phyloP scores from a whole-genome alignment of 2,113 vertebrate species.

The Chaetops frenatus region DNA sequence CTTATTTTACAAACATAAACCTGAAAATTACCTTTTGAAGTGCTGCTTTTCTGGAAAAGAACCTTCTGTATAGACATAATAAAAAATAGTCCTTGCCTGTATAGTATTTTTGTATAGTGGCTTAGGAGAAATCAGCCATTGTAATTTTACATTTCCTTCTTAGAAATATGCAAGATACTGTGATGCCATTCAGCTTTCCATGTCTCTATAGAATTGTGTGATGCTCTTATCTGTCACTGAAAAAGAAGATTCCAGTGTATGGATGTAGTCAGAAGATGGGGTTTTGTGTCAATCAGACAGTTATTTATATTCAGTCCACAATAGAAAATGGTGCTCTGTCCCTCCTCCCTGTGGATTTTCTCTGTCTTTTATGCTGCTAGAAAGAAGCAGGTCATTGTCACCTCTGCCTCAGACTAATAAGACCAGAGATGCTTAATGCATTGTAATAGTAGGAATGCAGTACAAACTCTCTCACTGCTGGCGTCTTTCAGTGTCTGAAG shows the following conservation, averaged over 20 bases:
- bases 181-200: neutral
- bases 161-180: neutral
- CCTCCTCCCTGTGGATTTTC: neutral
- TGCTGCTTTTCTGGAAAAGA: neutral
- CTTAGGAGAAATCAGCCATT: neutral
- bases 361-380: neutral
- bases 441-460: neutral
- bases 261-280: neutral
- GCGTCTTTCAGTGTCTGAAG: neutral
- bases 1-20: neutral
- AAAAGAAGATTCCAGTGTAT: neutral
- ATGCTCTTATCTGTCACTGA: neutral
- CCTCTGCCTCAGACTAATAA: neutral
- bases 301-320: constrained; percentile 18
- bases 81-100: neutral
- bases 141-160: neutral
- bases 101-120: neutral
- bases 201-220: neutral
- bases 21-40: neutral
- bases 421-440: neutral
- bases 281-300: neutral
- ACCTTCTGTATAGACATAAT: neutral
- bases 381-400: neutral
- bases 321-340: neutral
- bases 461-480: neutral